Conservation (phyloP, 2,797 vertebrate genomes). For the Parotocinclus haroldoi region DNA sequence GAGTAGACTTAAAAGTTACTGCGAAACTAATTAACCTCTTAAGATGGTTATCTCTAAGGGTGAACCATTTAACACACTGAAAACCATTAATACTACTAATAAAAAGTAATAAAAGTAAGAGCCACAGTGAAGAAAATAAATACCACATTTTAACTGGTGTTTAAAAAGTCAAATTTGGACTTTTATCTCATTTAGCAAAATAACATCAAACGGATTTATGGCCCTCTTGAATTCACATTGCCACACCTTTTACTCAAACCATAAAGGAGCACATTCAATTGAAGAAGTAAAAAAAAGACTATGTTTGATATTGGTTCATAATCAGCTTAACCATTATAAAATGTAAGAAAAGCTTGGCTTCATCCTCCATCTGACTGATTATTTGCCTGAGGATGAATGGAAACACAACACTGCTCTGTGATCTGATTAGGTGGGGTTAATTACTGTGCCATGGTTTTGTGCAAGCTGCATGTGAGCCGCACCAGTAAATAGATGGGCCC, state of each 20-base stretch:
- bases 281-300: constrained; percentile 71
- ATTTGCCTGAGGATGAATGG: constrained; percentile 73
- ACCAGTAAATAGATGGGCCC: constrained; percentile 76
- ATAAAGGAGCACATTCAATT: constrained; percentile 74
- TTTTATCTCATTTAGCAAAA: constrained; percentile 70
- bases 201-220: constrained; percentile 68
- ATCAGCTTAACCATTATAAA: constrained; percentile 80
- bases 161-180: constrained; percentile 66
- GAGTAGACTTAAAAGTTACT: no score
- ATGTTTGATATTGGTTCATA: constrained; percentile 80
- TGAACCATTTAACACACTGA: not conserved
- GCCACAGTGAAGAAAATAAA: constrained; percentile 5
- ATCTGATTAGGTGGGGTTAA: constrained; percentile 83
- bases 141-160: constrained; percentile 32
- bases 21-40: no score
- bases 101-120: constrained; percentile 17
- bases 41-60: no score
- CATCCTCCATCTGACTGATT: constrained; percentile 72
- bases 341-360: constrained; percentile 70
- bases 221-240: constrained; percentile 68
- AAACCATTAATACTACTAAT: constrained; percentile 17
- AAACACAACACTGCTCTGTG: constrained; percentile 71
- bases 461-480: constrained; percentile 71
- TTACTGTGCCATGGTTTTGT: constrained; percentile 80
- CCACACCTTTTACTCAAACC: constrained; percentile 60